Conservation (phyloP, 2,113 vertebrate species). For the Kryptolebias marmoratus region DNA sequence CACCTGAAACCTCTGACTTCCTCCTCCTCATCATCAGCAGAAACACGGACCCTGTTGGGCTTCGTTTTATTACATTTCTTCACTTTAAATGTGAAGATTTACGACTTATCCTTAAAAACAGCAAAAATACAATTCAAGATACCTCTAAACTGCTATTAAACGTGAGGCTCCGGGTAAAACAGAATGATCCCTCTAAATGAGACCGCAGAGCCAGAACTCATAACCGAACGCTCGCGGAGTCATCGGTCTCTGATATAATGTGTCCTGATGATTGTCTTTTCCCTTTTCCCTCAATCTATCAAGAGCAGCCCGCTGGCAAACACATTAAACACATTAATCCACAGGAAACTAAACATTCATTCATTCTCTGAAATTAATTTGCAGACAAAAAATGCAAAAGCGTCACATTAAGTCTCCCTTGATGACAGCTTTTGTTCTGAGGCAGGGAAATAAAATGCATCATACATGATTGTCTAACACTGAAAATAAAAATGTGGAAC, state of each 20-base stretch:
- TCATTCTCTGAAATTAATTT: slow-evolving; percentile 43
- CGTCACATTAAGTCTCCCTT: slow-evolving; percentile 24
- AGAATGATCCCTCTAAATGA: slow-evolving; percentile 30
- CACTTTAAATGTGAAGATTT: neutral
- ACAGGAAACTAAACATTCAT: slow-evolving; percentile 45
- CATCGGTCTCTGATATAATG: slow-evolving; percentile 46
- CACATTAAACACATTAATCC: slow-evolving; percentile 44
- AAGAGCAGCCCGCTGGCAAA: slow-evolving; percentile 30
- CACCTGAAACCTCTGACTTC: slow-evolving; percentile 12
- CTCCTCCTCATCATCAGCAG: neutral
- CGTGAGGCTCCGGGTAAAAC: slow-evolving; percentile 20
- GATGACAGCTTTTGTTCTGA: slow-evolving; percentile 25
- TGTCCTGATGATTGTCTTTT: slow-evolving; percentile 60
- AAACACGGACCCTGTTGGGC: neutral
- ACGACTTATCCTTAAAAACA: slow-evolving; percentile 2
- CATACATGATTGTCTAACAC: slow-evolving; percentile 61
- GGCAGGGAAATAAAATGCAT: slow-evolving; percentile 24
- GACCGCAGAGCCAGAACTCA: slow-evolving; percentile 39
- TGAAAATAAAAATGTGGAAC: slow-evolving; percentile 15
- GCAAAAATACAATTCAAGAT: slow-evolving; percentile 28
- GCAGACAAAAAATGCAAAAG: slow-evolving; percentile 25
- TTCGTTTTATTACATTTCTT: neutral
- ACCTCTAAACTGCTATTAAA: slow-evolving; percentile 15
- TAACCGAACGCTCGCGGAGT: slow-evolving; percentile 37
- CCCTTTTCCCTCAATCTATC: slow-evolving; percentile 31